phyloP scores from a whole-genome alignment of 2,888 invertebrate species.

The Brenthis ino region DNA sequence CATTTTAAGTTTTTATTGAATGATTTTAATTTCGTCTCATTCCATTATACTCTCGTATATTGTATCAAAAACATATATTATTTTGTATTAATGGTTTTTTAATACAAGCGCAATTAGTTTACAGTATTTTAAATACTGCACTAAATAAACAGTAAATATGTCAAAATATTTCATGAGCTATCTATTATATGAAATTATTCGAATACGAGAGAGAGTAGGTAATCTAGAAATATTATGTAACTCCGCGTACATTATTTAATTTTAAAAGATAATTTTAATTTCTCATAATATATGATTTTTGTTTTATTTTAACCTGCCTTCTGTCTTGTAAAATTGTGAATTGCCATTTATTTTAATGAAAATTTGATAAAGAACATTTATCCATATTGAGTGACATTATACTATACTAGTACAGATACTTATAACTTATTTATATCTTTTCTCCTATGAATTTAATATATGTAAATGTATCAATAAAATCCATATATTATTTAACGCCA shows the following conservation, averaged over 20 bases:
- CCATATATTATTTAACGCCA: too few relatives aligned
- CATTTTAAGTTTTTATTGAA: slow-evolving; percentile 27
- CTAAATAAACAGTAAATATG: neutral
- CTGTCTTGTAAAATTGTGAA: too few relatives aligned
- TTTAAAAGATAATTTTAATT: slow-evolving; percentile 9
- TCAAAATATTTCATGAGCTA: neutral
- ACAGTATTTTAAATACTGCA: slow-evolving; percentile 12
- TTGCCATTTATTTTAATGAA: neutral
- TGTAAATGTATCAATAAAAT: too few relatives aligned
- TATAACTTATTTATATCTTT: too few relatives aligned
- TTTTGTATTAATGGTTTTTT: neutral
- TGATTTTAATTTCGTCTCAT: slow-evolving; percentile 35
- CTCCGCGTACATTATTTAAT: neutral
- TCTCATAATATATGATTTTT: neutral
- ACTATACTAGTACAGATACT: too few relatives aligned
- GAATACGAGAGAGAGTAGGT: neutral
- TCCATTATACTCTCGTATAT: slow-evolving; percentile 28
- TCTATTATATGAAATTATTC: neutral
- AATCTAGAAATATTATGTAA: neutral
- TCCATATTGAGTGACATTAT: too few relatives aligned
- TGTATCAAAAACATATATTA: neutral
- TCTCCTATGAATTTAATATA: too few relatives aligned
- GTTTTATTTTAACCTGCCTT: neutral
- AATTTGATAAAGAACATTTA: too few relatives aligned
- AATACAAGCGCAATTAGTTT: neutral